phyloP scores from a whole-genome alignment of 1,140 invertebrate genomes.

The Elysia chlorotica region DNA sequence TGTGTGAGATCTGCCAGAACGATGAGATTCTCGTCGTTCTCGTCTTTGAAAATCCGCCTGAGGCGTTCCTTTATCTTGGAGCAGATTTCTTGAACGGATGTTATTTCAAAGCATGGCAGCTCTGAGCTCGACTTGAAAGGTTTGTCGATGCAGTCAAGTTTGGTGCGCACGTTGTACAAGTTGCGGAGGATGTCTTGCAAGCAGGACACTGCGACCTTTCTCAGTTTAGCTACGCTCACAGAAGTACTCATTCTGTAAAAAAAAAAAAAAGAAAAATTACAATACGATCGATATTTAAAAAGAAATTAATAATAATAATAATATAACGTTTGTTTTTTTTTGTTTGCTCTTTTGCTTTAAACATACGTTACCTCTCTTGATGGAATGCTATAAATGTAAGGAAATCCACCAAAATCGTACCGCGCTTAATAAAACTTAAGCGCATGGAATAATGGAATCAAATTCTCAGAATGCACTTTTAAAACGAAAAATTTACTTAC shows the following conservation, averaged over 20 bases:
- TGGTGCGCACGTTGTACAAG: constrained; percentile 34
- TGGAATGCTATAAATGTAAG: not conserved
- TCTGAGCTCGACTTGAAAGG: constrained; percentile 26
- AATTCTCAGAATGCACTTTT: not conserved
- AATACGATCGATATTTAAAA: not conserved
- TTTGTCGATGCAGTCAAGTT: constrained; percentile 2
- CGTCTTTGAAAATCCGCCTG: constrained; percentile 13
- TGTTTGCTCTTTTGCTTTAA: not conserved
- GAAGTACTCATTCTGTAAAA: constrained; percentile 8
- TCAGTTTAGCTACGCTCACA: constrained; percentile 30
- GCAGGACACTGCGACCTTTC: constrained; percentile 29
- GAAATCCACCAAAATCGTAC: not conserved
- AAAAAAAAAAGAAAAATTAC: not conserved
- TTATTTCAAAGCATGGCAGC: constrained; percentile 17
- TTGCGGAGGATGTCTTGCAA: constrained; percentile 31
- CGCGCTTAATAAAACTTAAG: not conserved
- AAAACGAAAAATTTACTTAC: too few relatives aligned
- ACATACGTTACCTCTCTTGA: not conserved
- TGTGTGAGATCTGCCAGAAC: constrained; percentile 18
- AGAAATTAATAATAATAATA: not conserved
- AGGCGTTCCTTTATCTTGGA: constrained; percentile 12
- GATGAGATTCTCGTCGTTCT: constrained; percentile 9
- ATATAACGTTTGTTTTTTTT: not conserved
- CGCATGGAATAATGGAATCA: not conserved
- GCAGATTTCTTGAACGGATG: not conserved